These are phyloP conservation scores for Condylura cristata DNA, from an alignment of 2,113 vertebrate genomes.

Conservation along the genomic window DNA sequence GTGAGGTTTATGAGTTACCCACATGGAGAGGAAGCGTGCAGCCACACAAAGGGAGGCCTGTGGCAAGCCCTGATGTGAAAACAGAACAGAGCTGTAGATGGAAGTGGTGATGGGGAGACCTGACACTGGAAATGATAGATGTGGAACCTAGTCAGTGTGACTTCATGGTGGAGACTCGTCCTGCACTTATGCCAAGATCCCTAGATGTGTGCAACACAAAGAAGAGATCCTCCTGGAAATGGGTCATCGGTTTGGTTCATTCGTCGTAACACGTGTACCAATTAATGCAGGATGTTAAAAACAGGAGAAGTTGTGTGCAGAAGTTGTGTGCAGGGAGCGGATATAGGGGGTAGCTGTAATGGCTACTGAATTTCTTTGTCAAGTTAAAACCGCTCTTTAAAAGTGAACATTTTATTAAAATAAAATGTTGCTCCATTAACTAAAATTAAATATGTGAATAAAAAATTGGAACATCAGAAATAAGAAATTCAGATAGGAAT, in stretches of 20 bases:
- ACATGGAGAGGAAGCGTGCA: fast-evolving
- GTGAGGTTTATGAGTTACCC: not conserved
- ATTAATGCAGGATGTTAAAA: not conserved
- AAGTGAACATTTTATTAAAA: too few species aligned
- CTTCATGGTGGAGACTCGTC: not conserved
- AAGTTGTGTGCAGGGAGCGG: not conserved
- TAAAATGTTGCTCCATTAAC: not conserved
- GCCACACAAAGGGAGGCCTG: not conserved
- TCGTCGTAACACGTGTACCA: not conserved
- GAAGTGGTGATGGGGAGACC: fast-evolving
- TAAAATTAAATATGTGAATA: not conserved
- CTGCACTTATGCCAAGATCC: not conserved
- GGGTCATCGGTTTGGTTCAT: not conserved
- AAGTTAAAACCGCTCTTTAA: not conserved
- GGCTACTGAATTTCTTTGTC: not conserved
- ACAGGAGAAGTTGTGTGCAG: not conserved
- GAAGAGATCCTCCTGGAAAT: not conserved
- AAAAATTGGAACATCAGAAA: not conserved
- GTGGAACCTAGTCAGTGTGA: not conserved
- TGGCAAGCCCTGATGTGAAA: not conserved
- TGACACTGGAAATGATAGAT: not conserved
- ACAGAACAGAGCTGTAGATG: too few species aligned
- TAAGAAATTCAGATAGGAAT: not conserved
- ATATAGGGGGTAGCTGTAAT: not conserved
- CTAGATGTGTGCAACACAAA: not conserved